Conservation (phyloP, 2,113 vertebrate genomes). For the Scatophagus argus region DNA sequence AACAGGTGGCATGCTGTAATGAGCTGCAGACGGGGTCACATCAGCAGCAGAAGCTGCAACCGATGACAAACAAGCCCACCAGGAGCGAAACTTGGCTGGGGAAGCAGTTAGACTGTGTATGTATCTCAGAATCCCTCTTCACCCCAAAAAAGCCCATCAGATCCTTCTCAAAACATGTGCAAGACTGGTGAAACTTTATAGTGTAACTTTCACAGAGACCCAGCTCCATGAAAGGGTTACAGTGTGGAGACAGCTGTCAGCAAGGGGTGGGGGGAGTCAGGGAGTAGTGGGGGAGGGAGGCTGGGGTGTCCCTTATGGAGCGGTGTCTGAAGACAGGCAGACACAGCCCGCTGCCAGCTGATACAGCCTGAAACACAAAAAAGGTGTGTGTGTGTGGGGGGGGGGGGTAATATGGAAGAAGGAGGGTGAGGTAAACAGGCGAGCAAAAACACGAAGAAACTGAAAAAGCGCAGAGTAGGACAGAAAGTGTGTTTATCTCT, state of each 20-base stretch:
- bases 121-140: slow-evolving; percentile 32
- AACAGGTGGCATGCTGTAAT: slow-evolving; percentile 86
- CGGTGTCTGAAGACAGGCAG: slow-evolving; percentile 54
- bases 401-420: not conserved
- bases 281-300: not conserved
- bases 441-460: not conserved
- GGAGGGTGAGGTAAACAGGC: not conserved
- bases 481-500: not conserved
- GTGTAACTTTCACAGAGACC: slow-evolving; percentile 66
- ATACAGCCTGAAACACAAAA: slow-evolving; percentile 30
- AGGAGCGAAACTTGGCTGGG: slow-evolving; percentile 53
- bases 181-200: slow-evolving; percentile 55
- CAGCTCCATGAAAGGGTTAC: slow-evolving; percentile 70
- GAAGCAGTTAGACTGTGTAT: slow-evolving; percentile 3
- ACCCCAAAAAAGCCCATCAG: slow-evolving; percentile 40
- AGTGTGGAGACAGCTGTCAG: slow-evolving; percentile 80
- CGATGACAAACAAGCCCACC: slow-evolving; percentile 79
- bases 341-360: slow-evolving; percentile 55
- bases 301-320: slow-evolving; percentile 50
- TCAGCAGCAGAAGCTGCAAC: slow-evolving; percentile 75
- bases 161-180: slow-evolving; percentile 52
- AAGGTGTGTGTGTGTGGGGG: too few species aligned
- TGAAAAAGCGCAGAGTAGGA: not conserved
- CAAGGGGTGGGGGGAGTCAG: slow-evolving; percentile 18
- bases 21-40: slow-evolving; percentile 81